Conservation (phyloP, 2,888 invertebrate species). For the Rhingia campestris region DNA sequence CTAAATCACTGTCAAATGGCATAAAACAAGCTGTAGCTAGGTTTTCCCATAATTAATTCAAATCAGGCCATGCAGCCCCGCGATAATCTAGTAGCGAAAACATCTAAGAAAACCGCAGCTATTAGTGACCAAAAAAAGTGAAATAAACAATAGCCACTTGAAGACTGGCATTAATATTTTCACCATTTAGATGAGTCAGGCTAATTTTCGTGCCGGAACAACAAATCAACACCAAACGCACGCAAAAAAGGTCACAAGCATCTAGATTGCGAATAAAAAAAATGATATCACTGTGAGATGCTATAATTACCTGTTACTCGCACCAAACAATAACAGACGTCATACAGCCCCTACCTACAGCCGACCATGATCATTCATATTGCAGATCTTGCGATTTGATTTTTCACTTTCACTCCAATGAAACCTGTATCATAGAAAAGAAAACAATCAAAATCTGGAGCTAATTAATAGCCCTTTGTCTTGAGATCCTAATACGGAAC, state of each 20-base stretch:
- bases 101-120: too few species aligned
- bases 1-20: too few species aligned
- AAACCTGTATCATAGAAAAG: conserved; percentile 27
- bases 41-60: too few species aligned
- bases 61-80: too few species aligned
- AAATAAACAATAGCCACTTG: not conserved
- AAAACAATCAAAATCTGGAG: conserved; percentile 50
- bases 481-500: conserved; percentile 63
- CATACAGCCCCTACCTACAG: conserved; percentile 28
- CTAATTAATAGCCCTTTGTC: conserved; percentile 67
- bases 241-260: conserved; percentile 13
- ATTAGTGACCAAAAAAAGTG: too few species aligned
- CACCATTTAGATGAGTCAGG: not conserved
- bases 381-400: conserved; percentile 43
- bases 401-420: conserved; percentile 70
- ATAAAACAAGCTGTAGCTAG: too few species aligned
- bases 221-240: conserved; percentile 38
- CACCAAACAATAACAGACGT: conserved; percentile 50
- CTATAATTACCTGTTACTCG: conserved; percentile 2
- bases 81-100: too few species aligned
- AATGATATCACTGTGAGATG: conserved; percentile 57
- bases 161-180: not conserved
- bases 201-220: conserved; percentile 47
- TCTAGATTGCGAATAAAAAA: not conserved
- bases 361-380: conserved; percentile 5